These are phyloP conservation scores for Fregetta grallaria DNA, from an alignment of 2,113 vertebrate genomes.

Conservation along the genomic window DNA sequence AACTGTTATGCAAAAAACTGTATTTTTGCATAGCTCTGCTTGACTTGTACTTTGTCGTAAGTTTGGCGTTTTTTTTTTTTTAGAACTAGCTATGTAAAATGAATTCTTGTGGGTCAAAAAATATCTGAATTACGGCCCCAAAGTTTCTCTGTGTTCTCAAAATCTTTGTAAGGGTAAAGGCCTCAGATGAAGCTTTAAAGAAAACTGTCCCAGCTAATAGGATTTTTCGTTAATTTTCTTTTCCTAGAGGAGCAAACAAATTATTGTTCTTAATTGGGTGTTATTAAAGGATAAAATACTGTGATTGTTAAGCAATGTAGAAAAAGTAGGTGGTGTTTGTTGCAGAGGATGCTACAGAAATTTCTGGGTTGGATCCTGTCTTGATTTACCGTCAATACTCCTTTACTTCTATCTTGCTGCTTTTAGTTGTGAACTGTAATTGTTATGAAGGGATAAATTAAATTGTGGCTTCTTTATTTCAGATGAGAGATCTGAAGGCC, in stretches of 20 bases:
- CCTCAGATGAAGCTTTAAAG: neutral
- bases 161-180: neutral
- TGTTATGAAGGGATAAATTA: neutral
- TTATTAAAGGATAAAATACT: neutral
- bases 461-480: constrained; percentile 44
- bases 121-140: neutral
- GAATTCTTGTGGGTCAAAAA: neutral
- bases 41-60: rapidly evolving
- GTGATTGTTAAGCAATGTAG: neutral
- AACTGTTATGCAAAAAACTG: neutral
- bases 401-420: neutral
- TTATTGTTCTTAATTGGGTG: neutral
- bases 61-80: neutral
- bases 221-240: neutral
- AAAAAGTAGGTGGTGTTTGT: rapidly evolving
- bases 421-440: neutral
- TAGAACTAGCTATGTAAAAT: rapidly evolving
- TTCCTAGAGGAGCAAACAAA: neutral
- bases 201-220: neutral
- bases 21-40: neutral
- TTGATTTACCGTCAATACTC: rapidly evolving
- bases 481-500: constrained; percentile 92
- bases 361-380: neutral
- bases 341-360: neutral
- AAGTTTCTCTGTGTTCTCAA: neutral